Evolutionary conservation across 2,888 invertebrate species (phyloP).

Genomic region (Drosophila hamatofila): DNA sequence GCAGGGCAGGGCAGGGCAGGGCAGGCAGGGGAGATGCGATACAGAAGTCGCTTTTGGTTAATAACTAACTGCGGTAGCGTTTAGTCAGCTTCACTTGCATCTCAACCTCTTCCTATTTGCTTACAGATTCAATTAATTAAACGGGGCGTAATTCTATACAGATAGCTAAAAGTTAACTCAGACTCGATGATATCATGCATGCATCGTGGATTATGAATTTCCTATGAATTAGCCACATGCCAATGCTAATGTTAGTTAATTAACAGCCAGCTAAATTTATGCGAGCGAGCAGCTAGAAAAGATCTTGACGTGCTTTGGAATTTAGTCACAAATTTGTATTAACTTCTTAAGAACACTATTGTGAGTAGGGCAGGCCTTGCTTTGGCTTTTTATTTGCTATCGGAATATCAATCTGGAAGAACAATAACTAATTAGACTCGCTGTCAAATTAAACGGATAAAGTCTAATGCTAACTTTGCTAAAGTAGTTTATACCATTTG

Average conservation of each 20-base stretch:
- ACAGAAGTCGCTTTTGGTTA: constrained; percentile 5
- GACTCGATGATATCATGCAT: constrained; percentile 45
- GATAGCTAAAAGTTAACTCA: neutral
- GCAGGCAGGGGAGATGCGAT: neutral
- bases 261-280: neutral
- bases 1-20: too few species aligned
- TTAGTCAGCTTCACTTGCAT: constrained; percentile 26
- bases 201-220: constrained; percentile 22
- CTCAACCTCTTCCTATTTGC: constrained; percentile 25
- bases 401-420: too few species aligned
- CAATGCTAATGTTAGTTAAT: constrained; percentile 39
- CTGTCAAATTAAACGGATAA: neutral
- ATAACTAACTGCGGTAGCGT: constrained; percentile 17
- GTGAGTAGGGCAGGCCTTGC: too few species aligned
- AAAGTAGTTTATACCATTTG: neutral
- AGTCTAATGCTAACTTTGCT: too few species aligned
- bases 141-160: constrained; percentile 2
- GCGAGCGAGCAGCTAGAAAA: neutral
- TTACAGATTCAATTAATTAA: constrained; percentile 6
- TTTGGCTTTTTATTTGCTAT: too few species aligned
- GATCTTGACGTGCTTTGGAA: neutral
- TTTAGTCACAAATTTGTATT: neutral
- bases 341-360: too few species aligned
- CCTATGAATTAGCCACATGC: constrained; percentile 32
- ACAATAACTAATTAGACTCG: neutral